Evolutionary conservation across 2,113 vertebrate species (phyloP).

Genomic region (Coreoperca whiteheadi): DNA sequence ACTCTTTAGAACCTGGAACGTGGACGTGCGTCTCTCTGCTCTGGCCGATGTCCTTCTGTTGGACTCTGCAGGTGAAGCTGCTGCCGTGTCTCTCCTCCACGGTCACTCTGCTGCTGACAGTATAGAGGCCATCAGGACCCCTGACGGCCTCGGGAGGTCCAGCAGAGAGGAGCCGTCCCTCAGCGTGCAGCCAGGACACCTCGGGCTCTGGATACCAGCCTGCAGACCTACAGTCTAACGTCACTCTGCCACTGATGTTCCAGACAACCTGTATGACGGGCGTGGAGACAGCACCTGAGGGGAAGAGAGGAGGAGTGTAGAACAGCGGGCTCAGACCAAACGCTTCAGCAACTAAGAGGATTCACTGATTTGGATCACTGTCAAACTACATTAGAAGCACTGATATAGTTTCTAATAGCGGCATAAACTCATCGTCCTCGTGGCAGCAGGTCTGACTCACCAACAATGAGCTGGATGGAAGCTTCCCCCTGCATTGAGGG

Average conservation of each 20-base stretch:
- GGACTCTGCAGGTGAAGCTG: slow-evolving; percentile 26
- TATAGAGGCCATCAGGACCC: too few relatives aligned
- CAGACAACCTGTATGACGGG: not conserved
- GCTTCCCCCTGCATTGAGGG: not conserved
- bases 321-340: too few relatives aligned
- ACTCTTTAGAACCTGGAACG: too few relatives aligned
- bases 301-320: not conserved
- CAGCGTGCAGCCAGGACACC: slow-evolving; percentile 14
- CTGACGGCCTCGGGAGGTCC: slow-evolving; percentile 11
- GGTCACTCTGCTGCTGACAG: not conserved
- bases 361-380: too few relatives aligned
- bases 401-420: too few relatives aligned
- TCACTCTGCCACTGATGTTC: rapidly evolving
- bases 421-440: too few relatives aligned
- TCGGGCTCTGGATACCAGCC: slow-evolving; percentile 28
- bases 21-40: too few relatives aligned
- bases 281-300: not conserved
- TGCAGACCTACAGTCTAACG: not conserved
- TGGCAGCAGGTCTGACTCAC: not conserved
- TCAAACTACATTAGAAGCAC: too few relatives aligned
- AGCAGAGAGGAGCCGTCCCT: slow-evolving; percentile 1
- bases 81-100: slow-evolving; percentile 11
- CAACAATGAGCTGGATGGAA: not conserved
- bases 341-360: too few relatives aligned
- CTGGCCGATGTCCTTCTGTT: not conserved